These are phyloP conservation scores for Athetis lepigone DNA, from an alignment of 2,888 invertebrate species.

Conservation along the genomic window DNA sequence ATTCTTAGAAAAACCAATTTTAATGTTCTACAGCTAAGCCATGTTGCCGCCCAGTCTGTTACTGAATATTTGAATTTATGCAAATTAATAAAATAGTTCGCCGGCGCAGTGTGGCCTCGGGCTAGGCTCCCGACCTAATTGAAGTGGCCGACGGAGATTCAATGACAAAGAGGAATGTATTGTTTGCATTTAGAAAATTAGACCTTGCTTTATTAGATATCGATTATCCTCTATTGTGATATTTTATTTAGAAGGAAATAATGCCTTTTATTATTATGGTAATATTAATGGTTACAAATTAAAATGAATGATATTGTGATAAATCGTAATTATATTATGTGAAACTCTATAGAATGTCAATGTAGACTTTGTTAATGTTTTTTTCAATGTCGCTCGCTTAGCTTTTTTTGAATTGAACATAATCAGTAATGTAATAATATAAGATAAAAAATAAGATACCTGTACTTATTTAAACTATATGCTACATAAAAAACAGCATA, in stretches of 20 bases:
- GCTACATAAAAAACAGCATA: too few relatives aligned
- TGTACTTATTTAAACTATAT: too few relatives aligned
- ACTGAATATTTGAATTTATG: conserved; percentile 65
- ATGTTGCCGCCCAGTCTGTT: conserved; percentile 59
- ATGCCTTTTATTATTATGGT: not conserved
- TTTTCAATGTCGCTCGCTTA: too few relatives aligned
- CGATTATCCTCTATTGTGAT: conserved; percentile 16
- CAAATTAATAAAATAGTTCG: conserved; percentile 64
- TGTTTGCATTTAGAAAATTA: conserved; percentile 46
- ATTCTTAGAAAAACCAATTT: conserved; percentile 27
- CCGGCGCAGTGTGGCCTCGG: conserved; percentile 45
- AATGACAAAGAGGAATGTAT: conserved; percentile 49
- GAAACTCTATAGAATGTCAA: too few relatives aligned
- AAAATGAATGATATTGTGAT: too few relatives aligned
- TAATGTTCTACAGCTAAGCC: conserved; percentile 11
- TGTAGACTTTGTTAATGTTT: too few relatives aligned
- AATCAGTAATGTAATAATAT: too few relatives aligned
- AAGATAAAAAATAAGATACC: too few relatives aligned
- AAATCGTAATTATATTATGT: too few relatives aligned
- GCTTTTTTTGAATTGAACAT: too few relatives aligned
- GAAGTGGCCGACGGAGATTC: conserved; percentile 53
- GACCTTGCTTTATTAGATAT: conserved; percentile 30
- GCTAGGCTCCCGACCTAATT: conserved; percentile 58
- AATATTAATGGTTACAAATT: too few relatives aligned
- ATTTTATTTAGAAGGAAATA: not conserved